Evolutionary conservation across 2,797 vertebrate genomes (phyloP).

Genomic region (Monodelphis domestica): DNA sequence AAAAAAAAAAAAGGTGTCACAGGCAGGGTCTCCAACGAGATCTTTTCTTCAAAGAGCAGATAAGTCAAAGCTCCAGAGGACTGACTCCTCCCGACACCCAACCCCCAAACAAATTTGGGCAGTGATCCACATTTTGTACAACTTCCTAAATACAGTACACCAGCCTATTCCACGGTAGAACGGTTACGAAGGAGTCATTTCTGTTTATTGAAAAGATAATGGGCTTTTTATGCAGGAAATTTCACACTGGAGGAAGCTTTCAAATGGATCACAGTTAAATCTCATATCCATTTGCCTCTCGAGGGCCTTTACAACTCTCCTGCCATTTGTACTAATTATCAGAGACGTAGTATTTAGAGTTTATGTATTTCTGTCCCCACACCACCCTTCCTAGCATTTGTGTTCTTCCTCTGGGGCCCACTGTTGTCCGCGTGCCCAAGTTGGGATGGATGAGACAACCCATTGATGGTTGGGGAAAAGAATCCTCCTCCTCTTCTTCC

Average conservation of each 20-base stretch:
- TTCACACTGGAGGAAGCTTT: neutral
- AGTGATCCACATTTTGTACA: neutral
- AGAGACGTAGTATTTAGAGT: neutral
- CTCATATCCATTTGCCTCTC: neutral
- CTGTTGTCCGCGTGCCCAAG: neutral
- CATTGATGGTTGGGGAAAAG: neutral
- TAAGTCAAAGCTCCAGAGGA: neutral
- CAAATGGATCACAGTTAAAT: neutral
- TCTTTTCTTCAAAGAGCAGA: neutral
- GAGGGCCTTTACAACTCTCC: neutral
- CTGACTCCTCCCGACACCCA: neutral
- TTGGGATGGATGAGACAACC: accelerated
- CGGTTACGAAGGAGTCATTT: neutral
- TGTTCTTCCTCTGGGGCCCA: neutral
- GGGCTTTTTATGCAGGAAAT: neutral
- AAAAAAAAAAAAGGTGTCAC: neutral
- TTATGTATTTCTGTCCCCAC: neutral
- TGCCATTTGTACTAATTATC: neutral
- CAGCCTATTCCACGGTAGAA: neutral
- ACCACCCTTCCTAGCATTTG: neutral
- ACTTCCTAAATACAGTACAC: neutral
- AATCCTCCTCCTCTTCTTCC: neutral
- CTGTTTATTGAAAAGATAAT: constrained; percentile 10
- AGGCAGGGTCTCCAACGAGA: neutral
- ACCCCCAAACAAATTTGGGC: neutral